Evolutionary conservation across 2,797 vertebrate species (phyloP).

Genomic region (Gallinago solitaria): DNA sequence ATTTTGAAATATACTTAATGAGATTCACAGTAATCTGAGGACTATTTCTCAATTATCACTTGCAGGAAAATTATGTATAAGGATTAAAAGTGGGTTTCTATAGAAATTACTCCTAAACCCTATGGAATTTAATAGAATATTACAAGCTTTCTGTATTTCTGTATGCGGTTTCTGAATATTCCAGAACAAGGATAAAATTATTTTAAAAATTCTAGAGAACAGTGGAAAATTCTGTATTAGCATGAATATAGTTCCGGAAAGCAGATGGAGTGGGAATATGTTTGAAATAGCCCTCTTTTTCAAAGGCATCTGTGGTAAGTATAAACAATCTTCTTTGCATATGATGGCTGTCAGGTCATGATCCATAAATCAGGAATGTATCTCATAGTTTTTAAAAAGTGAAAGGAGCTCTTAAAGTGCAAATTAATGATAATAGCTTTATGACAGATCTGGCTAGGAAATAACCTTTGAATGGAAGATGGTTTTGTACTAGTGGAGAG

Average conservation of each 20-base stretch:
- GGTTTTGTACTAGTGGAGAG: background rate
- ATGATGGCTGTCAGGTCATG: background rate
- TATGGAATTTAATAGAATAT: background rate
- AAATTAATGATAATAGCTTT: constrained; percentile 34
- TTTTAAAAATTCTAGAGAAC: background rate
- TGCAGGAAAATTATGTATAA: background rate
- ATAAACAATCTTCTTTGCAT: constrained; percentile 28
- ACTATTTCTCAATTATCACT: background rate
- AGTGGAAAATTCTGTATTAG: background rate
- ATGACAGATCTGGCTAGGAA: background rate
- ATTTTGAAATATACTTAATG: background rate
- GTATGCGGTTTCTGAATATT: background rate
- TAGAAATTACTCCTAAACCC: background rate
- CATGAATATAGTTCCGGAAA: background rate
- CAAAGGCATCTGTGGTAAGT: constrained; percentile 6
- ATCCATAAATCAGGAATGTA: constrained; percentile 14
- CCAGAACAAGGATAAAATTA: background rate
- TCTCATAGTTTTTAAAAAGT: background rate
- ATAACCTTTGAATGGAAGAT: constrained; percentile 26
- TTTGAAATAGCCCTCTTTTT: constrained; percentile 8
- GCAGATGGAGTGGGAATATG: background rate
- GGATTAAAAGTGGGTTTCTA: background rate
- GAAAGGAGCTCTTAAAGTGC: background rate
- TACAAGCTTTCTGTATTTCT: background rate
- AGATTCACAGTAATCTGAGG: background rate